A percentile compares a stretch with the other conserved stretches of the same genome.
phyloP scores from a whole-genome alignment of 1,140 invertebrate species.

The Anoplophora glabripennis region DNA sequence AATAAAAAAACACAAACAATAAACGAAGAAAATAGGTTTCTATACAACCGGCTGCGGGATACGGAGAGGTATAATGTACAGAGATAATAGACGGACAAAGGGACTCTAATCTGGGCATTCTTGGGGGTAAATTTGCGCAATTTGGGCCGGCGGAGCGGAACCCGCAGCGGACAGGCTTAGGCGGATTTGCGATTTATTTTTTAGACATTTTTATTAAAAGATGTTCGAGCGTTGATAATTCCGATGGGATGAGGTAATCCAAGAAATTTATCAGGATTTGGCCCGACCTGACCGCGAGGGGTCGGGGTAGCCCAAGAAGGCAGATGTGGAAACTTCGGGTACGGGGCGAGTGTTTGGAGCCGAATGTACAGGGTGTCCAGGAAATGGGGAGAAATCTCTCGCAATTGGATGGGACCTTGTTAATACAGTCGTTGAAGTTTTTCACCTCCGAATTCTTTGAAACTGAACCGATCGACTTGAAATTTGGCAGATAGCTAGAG shows the following conservation, averaged over 20 bases:
- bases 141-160: not conserved
- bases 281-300: no score
- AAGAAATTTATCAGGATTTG: conserved; percentile 9
- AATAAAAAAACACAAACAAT: conserved; percentile 19
- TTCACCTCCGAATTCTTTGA: no score
- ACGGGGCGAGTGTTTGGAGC: no score
- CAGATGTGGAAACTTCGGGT: no score
- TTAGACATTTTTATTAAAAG: conserved; percentile 20
- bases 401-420: no score
- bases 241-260: conserved; percentile 23
- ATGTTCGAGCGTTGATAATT: conserved; percentile 24
- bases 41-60: conserved; percentile 13
- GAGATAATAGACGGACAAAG: conserved; percentile 18
- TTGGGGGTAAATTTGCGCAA: conserved; percentile 19
- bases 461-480: no score
- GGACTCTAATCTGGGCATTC: conserved; percentile 24
- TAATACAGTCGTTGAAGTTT: no score
- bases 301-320: no score
- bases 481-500: no score
- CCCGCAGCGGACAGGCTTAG: not conserved
- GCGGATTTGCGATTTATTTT: conserved; percentile 5
- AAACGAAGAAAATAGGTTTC: conserved; percentile 6
- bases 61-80: conserved; percentile 10
- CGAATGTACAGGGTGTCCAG: no score
- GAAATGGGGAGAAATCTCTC: no score